Evolutionary conservation across 2,797 vertebrate genomes (phyloP), one percentile per base, ranked within the genome.

Genomic region (Lophotriccus pileatus): DNA sequence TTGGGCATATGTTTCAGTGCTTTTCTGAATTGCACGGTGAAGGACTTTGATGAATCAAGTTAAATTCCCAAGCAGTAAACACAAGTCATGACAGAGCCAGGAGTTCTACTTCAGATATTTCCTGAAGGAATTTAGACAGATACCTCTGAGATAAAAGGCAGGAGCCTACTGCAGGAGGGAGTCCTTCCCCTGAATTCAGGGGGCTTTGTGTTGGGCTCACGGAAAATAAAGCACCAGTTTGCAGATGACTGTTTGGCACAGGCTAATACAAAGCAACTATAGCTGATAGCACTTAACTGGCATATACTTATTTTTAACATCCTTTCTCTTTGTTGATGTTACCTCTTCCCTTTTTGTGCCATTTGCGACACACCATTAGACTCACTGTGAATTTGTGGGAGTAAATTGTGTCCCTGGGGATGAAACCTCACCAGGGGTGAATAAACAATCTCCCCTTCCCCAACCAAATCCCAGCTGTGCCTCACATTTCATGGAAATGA

Each of bases 401-500:
- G 14, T 91, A 95, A 91, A 89, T 80, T 3, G 1, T 39, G 52
- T 87, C 96, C 79, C 92, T 78, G 82, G 91, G 88, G 95, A 96
- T 52, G 91, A 86, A 94, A 96, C 84, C 75, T 85, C 94, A 90
- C 52, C 87, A 94, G 87, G 64, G 66, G 79, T 85, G 93, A 96
- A 94, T 74, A 96, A 93, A 96, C 87, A 94, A 92, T 64, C 85
- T 90, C 77, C 85, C 36, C 50, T 93, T 94, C 84, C 93, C 50
- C 84, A 86, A 34, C 9, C 15, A 92, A 95, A 91, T 95, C 89
- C 89, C 92, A 90, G 56, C 17, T 44, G 82, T 64, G 94, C 93
- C 89, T 95, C 79, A 85, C 90, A 96, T 95, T 97, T 97, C 94
- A 96, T 92, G 94, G 96, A 96, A 96, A 91, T 84, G 84, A 95